Base-by-base conservation (phyloP, 2,113 vertebrate genomes). In the Ancistrus triradiatus region DNA sequence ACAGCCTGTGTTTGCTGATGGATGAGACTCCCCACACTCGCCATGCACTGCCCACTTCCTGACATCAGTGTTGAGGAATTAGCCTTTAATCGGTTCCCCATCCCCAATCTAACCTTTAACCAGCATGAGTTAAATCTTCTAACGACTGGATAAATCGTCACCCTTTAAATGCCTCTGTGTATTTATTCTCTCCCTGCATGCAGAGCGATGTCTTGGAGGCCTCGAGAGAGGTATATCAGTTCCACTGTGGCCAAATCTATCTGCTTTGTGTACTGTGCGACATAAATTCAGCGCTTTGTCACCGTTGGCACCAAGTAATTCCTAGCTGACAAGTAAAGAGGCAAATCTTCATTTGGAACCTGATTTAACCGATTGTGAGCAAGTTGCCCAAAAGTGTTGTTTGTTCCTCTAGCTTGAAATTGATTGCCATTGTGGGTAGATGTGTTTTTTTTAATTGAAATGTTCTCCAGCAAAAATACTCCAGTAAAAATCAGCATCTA, bases 171-270 rank as follows among this genome's bases (percentile, higher is more conserved):
- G 53, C 58, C 61, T 72, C 56, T 73, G 49, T 62, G 38, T 70
- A 72, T 77, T 63, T 78, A 69, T 75, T 76, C 52, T 69, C 63
- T 77, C 68, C 68, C 70, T 76, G 59, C 64, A 69, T 60, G 48
- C 67, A 80, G 59, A 81, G 68, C 72, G 67, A 70, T 76, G 74
- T 82, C 68, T 65, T 67, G 66, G 79, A 81, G 58, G 77, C 74
- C 72, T 76, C 70, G 51, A 77, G 52, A 80, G 68, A 77, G 78
- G 77, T 72, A 77, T 80, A 76, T 70, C 59, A 77, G 69, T 67
- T 75, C 59, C 71, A 56, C 49, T 58, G 24, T 77, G 73, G 64
- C 75, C 72, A 25, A 65, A 62, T 68, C 35, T 68, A 67, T 77
- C 74, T 67, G 25, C 17, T 67, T 11, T 15, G 60, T 33, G 17